These are phyloP conservation scores for Myiotriccus ornatus DNA, from an alignment of 2,797 vertebrate species.

Conservation along the genomic window DNA sequence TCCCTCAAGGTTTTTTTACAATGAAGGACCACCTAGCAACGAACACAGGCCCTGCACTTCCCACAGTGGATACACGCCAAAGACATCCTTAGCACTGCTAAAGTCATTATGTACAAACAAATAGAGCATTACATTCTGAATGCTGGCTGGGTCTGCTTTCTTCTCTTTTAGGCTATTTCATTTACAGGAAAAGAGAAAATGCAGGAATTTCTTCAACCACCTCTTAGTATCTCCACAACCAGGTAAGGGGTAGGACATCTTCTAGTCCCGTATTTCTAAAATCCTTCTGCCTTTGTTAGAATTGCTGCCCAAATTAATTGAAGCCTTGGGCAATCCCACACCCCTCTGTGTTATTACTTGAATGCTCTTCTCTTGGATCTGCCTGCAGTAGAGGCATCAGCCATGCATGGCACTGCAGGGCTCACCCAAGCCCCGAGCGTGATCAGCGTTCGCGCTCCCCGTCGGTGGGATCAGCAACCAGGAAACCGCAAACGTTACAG, in stretches of 20 bases:
- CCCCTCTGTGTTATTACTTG: neutral
- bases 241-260: neutral
- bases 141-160: neutral
- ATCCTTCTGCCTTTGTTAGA: neutral
- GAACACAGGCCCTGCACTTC: neutral
- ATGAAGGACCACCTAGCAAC: neutral
- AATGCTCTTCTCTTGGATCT: neutral
- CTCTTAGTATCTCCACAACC: neutral
- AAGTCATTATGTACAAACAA: neutral
- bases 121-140: neutral
- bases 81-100: neutral
- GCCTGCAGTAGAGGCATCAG: neutral
- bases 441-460: neutral
- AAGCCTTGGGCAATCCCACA: neutral
- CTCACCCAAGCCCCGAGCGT: neutral
- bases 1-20: neutral
- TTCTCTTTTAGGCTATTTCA: neutral
- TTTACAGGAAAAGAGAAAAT: neutral
- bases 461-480: neutral
- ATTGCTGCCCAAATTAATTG: neutral
- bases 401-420: neutral
- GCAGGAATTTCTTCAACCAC: neutral
- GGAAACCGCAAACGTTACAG: neutral
- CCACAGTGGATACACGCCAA: neutral
- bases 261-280: neutral